A percentile compares a stretch with the other conserved stretches of the same genome.
Conservation (phyloP, 2,113 vertebrate species). For the Donacobius atricapilla region DNA sequence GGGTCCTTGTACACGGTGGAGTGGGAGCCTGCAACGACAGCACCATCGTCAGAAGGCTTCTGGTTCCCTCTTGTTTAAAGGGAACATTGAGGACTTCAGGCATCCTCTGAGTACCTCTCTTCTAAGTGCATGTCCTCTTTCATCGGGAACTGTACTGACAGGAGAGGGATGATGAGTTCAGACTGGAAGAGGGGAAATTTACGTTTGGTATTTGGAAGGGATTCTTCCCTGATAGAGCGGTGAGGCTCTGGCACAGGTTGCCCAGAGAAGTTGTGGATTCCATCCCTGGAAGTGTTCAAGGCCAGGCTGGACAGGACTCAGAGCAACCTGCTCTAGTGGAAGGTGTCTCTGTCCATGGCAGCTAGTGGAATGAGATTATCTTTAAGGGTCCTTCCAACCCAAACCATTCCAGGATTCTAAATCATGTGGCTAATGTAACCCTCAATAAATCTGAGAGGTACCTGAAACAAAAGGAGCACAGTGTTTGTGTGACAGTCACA, state of each 20-base stretch:
- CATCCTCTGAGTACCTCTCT: neutral
- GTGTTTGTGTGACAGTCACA: neutral
- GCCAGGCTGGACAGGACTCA: neutral
- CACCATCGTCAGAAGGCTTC: neutral
- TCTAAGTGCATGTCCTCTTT: neutral
- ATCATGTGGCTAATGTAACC: neutral
- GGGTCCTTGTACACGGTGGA: conserved; percentile 95
- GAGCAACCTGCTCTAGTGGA: neutral
- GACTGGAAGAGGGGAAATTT: neutral
- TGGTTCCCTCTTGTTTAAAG: neutral
- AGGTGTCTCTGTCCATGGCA: neutral
- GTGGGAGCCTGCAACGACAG: conserved; percentile 79
- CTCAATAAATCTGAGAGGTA: neutral
- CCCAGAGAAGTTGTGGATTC: neutral
- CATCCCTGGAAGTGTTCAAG: neutral
- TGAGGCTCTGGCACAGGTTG: neutral
- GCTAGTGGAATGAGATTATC: neutral
- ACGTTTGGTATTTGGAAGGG: neutral
- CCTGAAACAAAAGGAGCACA: neutral
- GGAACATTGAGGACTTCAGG: neutral
- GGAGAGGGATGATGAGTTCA: neutral
- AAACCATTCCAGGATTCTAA: neutral
- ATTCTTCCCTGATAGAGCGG: neutral
- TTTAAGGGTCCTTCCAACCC: neutral
- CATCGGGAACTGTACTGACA: accelerated